Evolutionary conservation across 2,113 vertebrate genomes (phyloP).

Genomic region (Todiramphus chloris): DNA sequence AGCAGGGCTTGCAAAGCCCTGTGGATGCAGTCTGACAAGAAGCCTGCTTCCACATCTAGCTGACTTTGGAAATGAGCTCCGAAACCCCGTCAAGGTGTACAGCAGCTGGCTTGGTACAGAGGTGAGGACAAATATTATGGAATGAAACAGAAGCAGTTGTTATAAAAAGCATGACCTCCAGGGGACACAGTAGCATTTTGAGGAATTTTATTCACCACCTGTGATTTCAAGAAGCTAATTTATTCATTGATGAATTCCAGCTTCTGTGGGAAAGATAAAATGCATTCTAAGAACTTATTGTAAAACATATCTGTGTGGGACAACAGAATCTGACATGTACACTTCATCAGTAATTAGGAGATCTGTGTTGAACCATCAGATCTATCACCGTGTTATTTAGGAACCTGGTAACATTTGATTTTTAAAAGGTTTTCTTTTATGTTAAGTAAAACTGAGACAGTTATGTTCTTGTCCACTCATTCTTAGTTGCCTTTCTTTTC

Average conservation of each 20-base stretch:
- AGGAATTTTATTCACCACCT: background rate
- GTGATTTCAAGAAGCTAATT: background rate
- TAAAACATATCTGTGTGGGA: background rate
- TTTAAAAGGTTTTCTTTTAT: background rate
- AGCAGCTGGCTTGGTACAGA: background rate
- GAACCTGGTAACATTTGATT: background rate
- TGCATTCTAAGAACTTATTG: background rate
- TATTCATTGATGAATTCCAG: background rate
- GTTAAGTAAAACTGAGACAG: background rate
- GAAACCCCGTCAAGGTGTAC: background rate
- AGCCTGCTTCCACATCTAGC: fast-evolving
- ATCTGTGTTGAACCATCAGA: background rate
- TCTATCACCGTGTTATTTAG: background rate
- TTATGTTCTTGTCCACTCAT: background rate
- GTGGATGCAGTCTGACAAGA: fast-evolving
- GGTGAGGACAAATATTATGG: background rate
- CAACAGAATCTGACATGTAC: background rate
- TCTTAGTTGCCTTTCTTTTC: background rate
- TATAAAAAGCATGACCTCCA: background rate
- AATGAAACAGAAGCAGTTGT: background rate
- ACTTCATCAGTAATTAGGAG: background rate
- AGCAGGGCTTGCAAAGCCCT: fast-evolving
- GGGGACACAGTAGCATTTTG: background rate
- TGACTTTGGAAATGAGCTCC: background rate
- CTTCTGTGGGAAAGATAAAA: background rate